Evolutionary conservation across 2,888 invertebrate species (phyloP), one percentile per base, ranked within the genome.

Genomic region (Callosobruchus maculatus): DNA sequence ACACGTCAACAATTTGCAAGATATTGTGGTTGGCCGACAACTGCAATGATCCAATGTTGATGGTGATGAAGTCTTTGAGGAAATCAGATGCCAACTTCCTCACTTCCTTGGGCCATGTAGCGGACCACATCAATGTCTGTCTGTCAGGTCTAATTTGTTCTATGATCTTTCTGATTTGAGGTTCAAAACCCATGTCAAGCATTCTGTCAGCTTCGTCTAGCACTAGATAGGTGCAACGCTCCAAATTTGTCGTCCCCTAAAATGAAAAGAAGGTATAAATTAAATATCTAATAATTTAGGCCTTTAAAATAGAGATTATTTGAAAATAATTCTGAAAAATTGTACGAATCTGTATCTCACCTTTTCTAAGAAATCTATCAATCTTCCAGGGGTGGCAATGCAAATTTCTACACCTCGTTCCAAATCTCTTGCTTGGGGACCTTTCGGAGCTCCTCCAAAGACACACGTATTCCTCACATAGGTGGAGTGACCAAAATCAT

Each of bases 121-220:
- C 98, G 79, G 97, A 97, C 96, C 97, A 98, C 98, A 99, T 98
- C 70, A 98, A 90, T 18, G 96, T 97, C 87, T 98, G 98, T 83
- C 98, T 90, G 84, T 97, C 97, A 21, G 97, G 97, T 79, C 97
- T 90, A 81, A 97, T 96, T 87, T 97, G 97, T 84, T 95, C 95
- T 80, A 97, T 91, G 81, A 97, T 96, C 87, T 97, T 97, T 74
- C 97, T 91, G 79, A 97, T 97, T 87, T 97, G 97, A 2, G 97
- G 97, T 86, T 97, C 97, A 86, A 98, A 98, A 77, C 97, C 98
- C 97, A 98, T 98, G 87, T 98, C 97, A 82, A 98, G 89, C 97
- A 98, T 98, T 71, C 97, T 90, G 86, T 98, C 98, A 78, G 98
- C 98, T 88, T 98, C 97, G 87, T 97, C 97, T 77, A 97, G 87